phyloP scores from a whole-genome alignment of 2,888 invertebrate species.

The Macropis europaea region DNA sequence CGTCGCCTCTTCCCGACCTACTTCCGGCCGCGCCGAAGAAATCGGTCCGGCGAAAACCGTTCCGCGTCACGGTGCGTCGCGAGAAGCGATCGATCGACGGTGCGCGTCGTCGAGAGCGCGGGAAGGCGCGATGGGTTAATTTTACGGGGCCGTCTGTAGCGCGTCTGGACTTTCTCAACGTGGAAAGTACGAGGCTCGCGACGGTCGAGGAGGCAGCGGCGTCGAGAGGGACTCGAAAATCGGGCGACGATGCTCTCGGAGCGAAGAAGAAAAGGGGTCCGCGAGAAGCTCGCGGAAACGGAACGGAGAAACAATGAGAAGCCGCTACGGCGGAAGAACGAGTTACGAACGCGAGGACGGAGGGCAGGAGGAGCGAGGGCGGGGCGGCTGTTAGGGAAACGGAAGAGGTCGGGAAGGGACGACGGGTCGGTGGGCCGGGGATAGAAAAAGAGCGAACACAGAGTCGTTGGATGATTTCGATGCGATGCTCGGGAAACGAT shows the following conservation, averaged over 20 bases:
- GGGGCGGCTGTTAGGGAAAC: constrained; percentile 3
- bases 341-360: constrained; percentile 4
- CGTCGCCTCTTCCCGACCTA: too few relatives aligned
- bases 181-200: not conserved
- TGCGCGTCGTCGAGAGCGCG: constrained; percentile 10
- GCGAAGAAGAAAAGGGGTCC: not conserved
- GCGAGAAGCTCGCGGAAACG: not conserved
- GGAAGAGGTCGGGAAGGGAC: not conserved
- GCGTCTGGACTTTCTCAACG: constrained; percentile 59
- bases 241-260: constrained; percentile 23
- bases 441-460: constrained; percentile 9
- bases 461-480: constrained; percentile 60
- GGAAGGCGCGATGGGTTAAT: constrained; percentile 38
- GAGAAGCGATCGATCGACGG: constrained; percentile 18
- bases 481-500: constrained; percentile 51
- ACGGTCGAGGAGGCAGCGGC: not conserved
- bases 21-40: too few relatives aligned
- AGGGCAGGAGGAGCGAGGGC: constrained; percentile 12
- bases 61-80: too few relatives aligned
- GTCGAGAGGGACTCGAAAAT: constrained; percentile 29
- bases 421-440: constrained; percentile 13
- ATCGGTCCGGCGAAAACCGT: too few relatives aligned
- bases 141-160: constrained; percentile 50
- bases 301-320: not conserved
- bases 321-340: not conserved